Evolutionary conservation across 2,888 invertebrate species (phyloP), one percentile per base, ranked within the genome.

Genomic region (Drosophila diplacantha): DNA sequence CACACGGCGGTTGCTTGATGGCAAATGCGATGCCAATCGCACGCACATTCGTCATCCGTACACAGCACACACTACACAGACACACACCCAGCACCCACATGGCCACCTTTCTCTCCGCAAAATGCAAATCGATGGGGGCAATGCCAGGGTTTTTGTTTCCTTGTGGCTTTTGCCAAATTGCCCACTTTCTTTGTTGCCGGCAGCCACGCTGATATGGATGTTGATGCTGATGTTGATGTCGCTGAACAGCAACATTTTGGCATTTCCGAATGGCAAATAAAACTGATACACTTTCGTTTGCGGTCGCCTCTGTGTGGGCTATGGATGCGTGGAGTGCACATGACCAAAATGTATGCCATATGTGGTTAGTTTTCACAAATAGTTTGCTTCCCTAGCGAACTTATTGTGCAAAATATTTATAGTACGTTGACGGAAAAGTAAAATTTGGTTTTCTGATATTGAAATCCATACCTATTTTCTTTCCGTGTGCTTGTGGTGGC

Each of bases 141-240:
- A 73, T 69, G 71, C 53, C 74, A 63, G 64, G 73, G 73, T 71
- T 73, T 80, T 80, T 79, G 80, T 76, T 76, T 76, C 80, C 78
- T 72, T 76, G 79, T 72, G 79, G 73, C 66, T 79, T 59, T 71
- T 61, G 65, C 66, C 73, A 75, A 78, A 78, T 79, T 81, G 81
- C 63, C 65, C 65, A 66, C 66, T 76, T 76, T 79, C 66, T 73
- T 64, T 61, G 71, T 72, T 71, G 65, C 61, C 60, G 56, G 7
- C 18, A 43, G 61, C 51, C 44, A 31, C 31, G 29, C 18, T 18
- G 44, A 29, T 31, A 9, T 44, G 29, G 29, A 44, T 44, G 35
- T 68, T 60, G 73, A 60, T 69, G 59, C 38, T 64, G 70, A 69
- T 54, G 56, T 64, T 47, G 50, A 34, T 47, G 44, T 32, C 58